These are phyloP conservation scores for Panulirus ornatus DNA, from an alignment of 1,140 invertebrate genomes.

Conservation along the genomic window DNA sequence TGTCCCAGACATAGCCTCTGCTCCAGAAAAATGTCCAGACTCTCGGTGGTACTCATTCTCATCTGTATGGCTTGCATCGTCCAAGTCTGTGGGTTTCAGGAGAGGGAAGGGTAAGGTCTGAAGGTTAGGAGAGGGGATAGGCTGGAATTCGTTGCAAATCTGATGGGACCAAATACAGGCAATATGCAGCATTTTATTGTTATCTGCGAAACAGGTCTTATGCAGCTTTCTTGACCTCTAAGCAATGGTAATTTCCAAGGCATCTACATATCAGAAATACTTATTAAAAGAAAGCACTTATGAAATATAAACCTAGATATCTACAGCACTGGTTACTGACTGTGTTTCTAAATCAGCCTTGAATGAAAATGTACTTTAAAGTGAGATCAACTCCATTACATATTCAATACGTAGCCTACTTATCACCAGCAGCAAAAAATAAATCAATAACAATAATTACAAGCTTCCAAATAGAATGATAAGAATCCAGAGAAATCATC, in stretches of 20 bases:
- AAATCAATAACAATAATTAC: neutral
- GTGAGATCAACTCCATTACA: neutral
- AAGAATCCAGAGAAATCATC: neutral
- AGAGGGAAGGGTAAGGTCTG: conserved; percentile 69
- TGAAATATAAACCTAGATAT: conserved; percentile 8
- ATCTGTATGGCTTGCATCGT: conserved; percentile 79
- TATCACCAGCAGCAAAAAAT: neutral
- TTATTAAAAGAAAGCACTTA: conserved; percentile 33
- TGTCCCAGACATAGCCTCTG: conserved; percentile 69
- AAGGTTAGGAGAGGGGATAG: conserved; percentile 39
- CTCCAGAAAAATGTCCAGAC: conserved; percentile 71
- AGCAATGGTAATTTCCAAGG: conserved; percentile 28
- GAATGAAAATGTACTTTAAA: neutral
- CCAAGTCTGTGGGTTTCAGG: conserved; percentile 76
- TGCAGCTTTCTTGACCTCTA: conserved; percentile 24
- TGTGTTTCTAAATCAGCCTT: neutral
- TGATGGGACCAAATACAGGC: conserved; percentile 45
- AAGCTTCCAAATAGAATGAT: neutral
- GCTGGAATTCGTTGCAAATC: conserved; percentile 25
- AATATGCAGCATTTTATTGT: conserved; percentile 30
- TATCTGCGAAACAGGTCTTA: conserved; percentile 21
- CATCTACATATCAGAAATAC: conserved; percentile 28
- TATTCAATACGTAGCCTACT: neutral
- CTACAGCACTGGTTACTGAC: neutral
- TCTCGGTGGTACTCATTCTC: conserved; percentile 77